Evolutionary conservation across 2,888 invertebrate species (phyloP).

Genomic region (Cheilosia impressa): DNA sequence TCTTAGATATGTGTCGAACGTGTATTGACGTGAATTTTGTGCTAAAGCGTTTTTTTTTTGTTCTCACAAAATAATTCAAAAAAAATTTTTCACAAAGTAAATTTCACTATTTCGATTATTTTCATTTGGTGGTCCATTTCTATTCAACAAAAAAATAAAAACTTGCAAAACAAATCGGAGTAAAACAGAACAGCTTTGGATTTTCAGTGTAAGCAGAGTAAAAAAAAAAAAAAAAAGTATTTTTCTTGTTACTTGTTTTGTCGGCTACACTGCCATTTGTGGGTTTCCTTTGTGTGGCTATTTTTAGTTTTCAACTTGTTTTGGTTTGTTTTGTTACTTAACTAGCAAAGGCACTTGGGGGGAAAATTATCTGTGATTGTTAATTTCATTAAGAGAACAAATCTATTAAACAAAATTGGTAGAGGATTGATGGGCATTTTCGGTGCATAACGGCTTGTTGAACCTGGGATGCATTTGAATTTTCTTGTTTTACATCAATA

Average conservation of each 20-base stretch:
- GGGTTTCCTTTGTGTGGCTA: conserved; percentile 73
- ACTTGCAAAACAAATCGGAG: conserved; percentile 16
- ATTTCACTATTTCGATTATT: conserved; percentile 25
- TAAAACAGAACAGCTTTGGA: conserved; percentile 11
- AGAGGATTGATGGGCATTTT: neutral
- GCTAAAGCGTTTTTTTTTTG: conserved; percentile 34
- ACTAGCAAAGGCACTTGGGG: neutral
- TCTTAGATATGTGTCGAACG: conserved; percentile 75
- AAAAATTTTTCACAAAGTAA: conserved; percentile 11
- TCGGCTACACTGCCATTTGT: conserved; percentile 65
- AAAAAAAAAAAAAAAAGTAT: conserved; percentile 13
- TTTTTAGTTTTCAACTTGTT: conserved; percentile 73
- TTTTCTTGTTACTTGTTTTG: conserved; percentile 28
- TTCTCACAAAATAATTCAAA: neutral
- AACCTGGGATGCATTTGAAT: conserved; percentile 10
- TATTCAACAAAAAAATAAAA: conserved; percentile 1
- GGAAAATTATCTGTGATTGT: neutral
- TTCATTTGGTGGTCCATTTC: conserved; percentile 28
- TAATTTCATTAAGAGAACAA: neutral
- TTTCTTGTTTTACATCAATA: neutral
- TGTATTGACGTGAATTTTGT: conserved; percentile 76
- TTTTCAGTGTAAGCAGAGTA: conserved; percentile 57
- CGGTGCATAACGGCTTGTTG: neutral
- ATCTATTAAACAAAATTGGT: no score
- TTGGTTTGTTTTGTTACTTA: conserved; percentile 56